Evolutionary conservation across 2,888 invertebrate species (phyloP), one percentile per base, ranked within the genome.

Genomic region (Ligdia adustata): DNA sequence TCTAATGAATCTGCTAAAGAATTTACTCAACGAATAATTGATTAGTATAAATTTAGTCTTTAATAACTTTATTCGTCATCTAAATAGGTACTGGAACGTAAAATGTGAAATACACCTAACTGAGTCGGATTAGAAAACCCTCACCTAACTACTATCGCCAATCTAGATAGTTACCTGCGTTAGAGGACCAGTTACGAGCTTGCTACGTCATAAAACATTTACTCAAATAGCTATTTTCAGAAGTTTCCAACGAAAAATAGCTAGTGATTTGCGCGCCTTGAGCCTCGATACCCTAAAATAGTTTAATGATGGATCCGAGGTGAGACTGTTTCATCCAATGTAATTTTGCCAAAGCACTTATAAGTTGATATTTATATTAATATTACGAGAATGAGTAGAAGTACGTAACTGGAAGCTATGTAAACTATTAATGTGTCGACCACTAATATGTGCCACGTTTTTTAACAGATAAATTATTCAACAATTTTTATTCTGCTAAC

Each of bases 201-300:
- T 34, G 44, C 69, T 72, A 74, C 82, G 77, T 78, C 78, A 80
- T 70, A 73, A 71, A 70, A 67, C 59, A 67, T 60, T 67, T 72
- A 76, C 68, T 69, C 66, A 69, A 72, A 72, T 68, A 59, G 76
- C 70, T 85, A 84, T 84, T 83, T 80, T 74, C 49, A 75, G 76
- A 78, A 64, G 73, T 75, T 76, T 74, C 67, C 66, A 63, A 74
- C 62, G 72, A 82, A 83, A 83, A 83, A 82, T 80, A 79, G 68
- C 69, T 57, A 75, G 72, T 75, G 84, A 80, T 84, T 84, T 81
- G 84, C 77, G 75, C 69, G 66, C 70, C 73, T 69, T 74, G 67
- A 75, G 68, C 71, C 66, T 66, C 66, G 70, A 69, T 49, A 49
- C 38, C 16, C 37, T 29, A 43, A 84, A 85, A 86, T 85, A 86